Base-by-base conservation (phyloP, 2,797 vertebrate species). In the Chrosomus eos region DNA sequence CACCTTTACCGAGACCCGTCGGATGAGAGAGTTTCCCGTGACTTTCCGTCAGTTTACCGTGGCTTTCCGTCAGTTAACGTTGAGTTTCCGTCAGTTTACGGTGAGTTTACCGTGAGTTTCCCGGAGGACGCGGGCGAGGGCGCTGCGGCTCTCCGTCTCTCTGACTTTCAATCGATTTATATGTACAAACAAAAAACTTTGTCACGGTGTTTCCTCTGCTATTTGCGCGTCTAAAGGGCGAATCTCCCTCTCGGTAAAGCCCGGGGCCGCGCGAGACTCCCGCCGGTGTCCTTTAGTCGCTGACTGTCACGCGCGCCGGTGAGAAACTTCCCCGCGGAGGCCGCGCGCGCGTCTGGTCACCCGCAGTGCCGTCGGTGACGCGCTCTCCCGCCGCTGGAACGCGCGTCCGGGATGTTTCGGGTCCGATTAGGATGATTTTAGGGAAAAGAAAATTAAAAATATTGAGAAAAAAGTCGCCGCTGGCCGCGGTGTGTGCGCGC, bases 401-500 rank as follows among this genome's bases (percentile, higher is more conserved):
- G 8, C 36, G 3, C 2, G 45, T 7, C 45, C 38, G 55, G 55
- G 2, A 58, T 19, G 80, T 81, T 23, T 45, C 26, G 36, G 53
- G 68, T 4, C 28, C 11, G 40, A 11, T 33, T 31, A 23, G 18
- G 58, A 38, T 3, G 31, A 26, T 75, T 62, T 51, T 66, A n/a
- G 43, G 70, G 64, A 62, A 18, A 62, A 86, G 13, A 38, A 62
- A 70, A 48, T 36, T 1, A 58, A 60, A 87, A 58, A 84, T 58
- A 36, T 31, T 21, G 28, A 72, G 40, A 58, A 72, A 78, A 66
- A 83, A 58, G 74, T 78, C 77, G 33, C 67, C 74, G 43, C 58
- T 83, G 81, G 75, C 60, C 66, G 76, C 81, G 72, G 72, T 53
- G 78, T 78, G 26, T 79, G 53, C 74, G 67, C 58, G 80, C 85